Percentiles rank a stretch among this genome's conserved stretches.
phyloP scores from a whole-genome alignment of 2,888 invertebrate genomes.

The Amorpha juglandis region DNA sequence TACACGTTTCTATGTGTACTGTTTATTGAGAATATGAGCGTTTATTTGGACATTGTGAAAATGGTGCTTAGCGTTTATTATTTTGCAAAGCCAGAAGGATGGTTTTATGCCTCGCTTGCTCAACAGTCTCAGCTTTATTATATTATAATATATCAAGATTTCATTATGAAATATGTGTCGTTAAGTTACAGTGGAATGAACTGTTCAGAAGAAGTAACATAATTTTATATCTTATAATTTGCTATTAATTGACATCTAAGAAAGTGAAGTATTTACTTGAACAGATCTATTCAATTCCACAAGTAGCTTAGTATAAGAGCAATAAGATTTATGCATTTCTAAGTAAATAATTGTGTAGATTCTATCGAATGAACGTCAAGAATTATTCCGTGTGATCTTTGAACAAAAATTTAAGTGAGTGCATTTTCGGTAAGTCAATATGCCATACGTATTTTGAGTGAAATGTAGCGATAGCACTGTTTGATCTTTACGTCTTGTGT shows the following conservation, averaged over 20 bases:
- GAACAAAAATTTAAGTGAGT: slow-evolving; percentile 10
- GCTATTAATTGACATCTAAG: background rate
- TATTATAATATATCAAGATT: slow-evolving; percentile 26
- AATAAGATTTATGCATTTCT: slow-evolving; percentile 22
- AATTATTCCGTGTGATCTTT: slow-evolving; percentile 23
- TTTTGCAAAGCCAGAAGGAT: background rate
- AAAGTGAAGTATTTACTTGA: background rate
- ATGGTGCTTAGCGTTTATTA: too few species aligned
- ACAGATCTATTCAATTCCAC: slow-evolving; percentile 2
- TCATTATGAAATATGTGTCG: background rate
- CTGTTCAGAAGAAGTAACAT: background rate
- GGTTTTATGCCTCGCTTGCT: background rate
- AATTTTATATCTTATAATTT: background rate
- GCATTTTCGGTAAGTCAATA: background rate
- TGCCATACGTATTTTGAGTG: slow-evolving; percentile 19
- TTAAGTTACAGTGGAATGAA: slow-evolving; percentile 12
- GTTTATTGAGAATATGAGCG: too few species aligned
- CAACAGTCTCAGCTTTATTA: slow-evolving; percentile 30
- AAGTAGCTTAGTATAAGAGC: slow-evolving; percentile 3
- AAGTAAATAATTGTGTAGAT: slow-evolving; percentile 19
- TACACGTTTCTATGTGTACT: too few species aligned
- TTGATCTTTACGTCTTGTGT: slow-evolving; percentile 36
- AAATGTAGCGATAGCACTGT: slow-evolving; percentile 8
- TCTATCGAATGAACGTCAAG: slow-evolving; percentile 17
- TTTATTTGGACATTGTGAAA: too few species aligned